These are phyloP conservation scores for Rhodeus uyekii DNA, from an alignment of 2,797 vertebrate genomes.

Conservation along the genomic window DNA sequence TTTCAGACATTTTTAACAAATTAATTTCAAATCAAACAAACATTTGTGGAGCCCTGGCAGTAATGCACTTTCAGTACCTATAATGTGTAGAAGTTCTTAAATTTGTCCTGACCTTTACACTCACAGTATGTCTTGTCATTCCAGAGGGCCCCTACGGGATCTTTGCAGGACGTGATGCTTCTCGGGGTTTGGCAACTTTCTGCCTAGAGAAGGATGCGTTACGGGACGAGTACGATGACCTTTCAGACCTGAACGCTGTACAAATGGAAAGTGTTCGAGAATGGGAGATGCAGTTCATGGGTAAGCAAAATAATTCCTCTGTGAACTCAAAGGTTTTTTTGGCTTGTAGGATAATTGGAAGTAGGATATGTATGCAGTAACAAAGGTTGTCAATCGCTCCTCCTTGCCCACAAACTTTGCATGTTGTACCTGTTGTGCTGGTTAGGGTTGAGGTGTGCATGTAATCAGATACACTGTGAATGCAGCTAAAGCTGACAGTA, in stretches of 20 bases:
- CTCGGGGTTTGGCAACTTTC: conserved; percentile 96
- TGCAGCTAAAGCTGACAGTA: too few species aligned
- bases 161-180: conserved; percentile 96
- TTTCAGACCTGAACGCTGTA: conserved; percentile 96
- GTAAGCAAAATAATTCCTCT: conserved; percentile 67
- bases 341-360: neutral
- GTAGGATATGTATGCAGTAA: neutral
- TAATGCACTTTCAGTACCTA: neutral
- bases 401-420: neutral
- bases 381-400: neutral
- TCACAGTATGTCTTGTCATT: neutral
- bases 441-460: neutral
- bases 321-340: neutral
- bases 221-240: conserved; percentile 94
- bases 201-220: conserved; percentile 96
- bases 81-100: neutral
- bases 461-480: too few species aligned
- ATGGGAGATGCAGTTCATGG: conserved; percentile 99
- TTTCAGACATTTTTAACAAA: neutral
- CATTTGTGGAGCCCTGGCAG: neutral
- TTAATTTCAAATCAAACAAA: neutral
- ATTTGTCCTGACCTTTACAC: neutral
- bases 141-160: conserved; percentile 96
- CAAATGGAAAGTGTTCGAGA: conserved; percentile 99
- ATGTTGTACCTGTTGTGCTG: conserved; percentile 6